Evolutionary conservation across 2,888 invertebrate species (phyloP).

Genomic region (Alentia gelatinosa): DNA sequence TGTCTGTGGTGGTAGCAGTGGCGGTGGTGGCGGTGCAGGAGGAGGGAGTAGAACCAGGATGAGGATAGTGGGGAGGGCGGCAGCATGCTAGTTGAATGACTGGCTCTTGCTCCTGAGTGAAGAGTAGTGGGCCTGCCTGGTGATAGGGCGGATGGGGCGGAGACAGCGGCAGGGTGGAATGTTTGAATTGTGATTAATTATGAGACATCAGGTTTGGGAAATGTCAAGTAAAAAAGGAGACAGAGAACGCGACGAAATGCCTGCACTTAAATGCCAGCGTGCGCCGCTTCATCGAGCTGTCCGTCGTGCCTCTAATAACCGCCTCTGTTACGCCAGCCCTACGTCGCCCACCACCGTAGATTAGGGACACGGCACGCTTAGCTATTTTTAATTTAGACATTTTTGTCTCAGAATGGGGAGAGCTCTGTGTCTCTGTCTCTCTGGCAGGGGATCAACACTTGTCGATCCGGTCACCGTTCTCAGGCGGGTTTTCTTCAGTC

Average conservation of each 20-base stretch:
- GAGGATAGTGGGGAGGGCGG: not conserved
- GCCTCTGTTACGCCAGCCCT: not conserved
- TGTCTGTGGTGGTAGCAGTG: not conserved
- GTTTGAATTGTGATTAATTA: slow-evolving; percentile 49
- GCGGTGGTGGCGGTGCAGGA: not conserved
- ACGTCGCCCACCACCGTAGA: not conserved
- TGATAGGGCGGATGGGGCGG: not conserved
- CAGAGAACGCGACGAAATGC: not conserved
- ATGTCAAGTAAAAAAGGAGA: slow-evolving; percentile 39
- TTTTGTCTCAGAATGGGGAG: not conserved
- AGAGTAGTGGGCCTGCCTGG: not conserved
- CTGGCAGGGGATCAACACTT: not conserved
- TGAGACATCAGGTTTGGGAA: slow-evolving; percentile 51
- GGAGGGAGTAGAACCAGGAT: not conserved
- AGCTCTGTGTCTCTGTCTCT: not conserved
- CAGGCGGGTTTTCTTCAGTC: not conserved
- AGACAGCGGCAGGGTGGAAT: slow-evolving; percentile 1
- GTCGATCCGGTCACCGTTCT: not conserved
- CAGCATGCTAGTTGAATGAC: not conserved
- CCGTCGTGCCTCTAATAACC: slow-evolving; percentile 5
- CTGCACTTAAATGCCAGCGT: slow-evolving; percentile 35
- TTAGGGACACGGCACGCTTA: not conserved
- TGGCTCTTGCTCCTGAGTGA: not conserved
- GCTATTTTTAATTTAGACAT: slow-evolving; percentile 19
- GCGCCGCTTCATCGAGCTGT: not conserved